These are phyloP conservation scores for Ianthella basta DNA, from an alignment of 37 sponge, comb jelly and placozoan species.

Conservation along the genomic window DNA sequence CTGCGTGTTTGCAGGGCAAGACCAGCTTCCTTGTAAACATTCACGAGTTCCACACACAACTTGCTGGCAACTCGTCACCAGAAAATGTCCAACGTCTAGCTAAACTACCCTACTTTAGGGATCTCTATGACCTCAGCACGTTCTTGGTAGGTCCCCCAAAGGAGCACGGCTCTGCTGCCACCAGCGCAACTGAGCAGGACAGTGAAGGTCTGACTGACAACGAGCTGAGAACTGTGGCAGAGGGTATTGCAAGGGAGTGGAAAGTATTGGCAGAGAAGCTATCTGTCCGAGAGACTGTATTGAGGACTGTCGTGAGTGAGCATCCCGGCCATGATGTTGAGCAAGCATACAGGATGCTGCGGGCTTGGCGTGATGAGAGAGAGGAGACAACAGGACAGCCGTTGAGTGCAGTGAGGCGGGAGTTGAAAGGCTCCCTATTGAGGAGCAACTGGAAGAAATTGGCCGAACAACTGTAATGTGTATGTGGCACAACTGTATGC, in stretches of 20 bases:
- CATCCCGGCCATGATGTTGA: constrained; percentile 22
- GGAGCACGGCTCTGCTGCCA: no score
- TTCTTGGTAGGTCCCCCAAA: no score
- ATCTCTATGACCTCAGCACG: no score
- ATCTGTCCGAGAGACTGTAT: constrained; percentile 12
- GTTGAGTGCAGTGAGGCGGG: neutral
- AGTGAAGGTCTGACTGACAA: neutral
- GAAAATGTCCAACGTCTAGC: neutral
- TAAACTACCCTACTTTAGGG: neutral
- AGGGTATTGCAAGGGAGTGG: constrained; percentile 35
- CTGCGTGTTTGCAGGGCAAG: neutral
- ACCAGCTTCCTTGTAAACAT: neutral
- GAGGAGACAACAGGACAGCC: neutral
- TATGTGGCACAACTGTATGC: neutral
- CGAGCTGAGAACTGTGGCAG: neutral
- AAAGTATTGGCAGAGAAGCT: constrained; percentile 22
- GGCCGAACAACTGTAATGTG: no score
- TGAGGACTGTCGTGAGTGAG: neutral
- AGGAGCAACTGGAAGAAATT: neutral
- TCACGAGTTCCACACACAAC: neutral
- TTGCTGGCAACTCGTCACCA: neutral
- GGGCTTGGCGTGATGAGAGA: constrained; percentile 29
- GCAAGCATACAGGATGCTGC: constrained; percentile 39
- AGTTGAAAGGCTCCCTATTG: neutral
- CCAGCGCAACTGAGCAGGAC: no score